Evolutionary conservation across 2,797 vertebrate genomes (phyloP).

Genomic region (Sebastes variabilis): DNA sequence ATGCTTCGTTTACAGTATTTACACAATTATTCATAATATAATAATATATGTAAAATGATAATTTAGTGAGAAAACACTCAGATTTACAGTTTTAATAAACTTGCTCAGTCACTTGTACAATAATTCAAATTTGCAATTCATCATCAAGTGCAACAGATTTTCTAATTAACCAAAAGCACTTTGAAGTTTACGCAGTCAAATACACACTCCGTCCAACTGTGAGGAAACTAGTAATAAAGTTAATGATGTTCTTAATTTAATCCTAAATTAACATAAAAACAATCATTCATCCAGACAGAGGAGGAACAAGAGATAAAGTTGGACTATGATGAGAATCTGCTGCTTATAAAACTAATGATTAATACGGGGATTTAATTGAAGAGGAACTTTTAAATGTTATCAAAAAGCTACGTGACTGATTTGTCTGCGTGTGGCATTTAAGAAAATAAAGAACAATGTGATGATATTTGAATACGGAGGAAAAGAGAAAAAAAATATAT

Average conservation of each 20-base stretch:
- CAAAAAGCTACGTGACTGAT: background rate
- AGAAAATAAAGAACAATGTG: background rate
- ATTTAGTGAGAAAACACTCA: background rate
- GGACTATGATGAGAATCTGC: background rate
- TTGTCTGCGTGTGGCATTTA: background rate
- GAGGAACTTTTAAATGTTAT: background rate
- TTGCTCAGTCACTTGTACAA: background rate
- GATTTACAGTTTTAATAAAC: background rate
- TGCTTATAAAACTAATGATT: background rate
- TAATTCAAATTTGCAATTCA: background rate
- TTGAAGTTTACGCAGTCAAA: background rate
- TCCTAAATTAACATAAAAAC: background rate
- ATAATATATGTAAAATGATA: background rate
- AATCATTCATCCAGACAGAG: background rate
- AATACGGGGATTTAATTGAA: background rate
- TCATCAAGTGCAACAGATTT: background rate
- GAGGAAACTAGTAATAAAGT: background rate
- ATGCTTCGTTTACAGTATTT: background rate
- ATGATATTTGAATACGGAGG: background rate
- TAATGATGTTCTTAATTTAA: conserved; percentile 6
- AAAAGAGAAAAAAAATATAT: background rate
- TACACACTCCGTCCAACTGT: background rate
- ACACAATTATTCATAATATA: background rate
- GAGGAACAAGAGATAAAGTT: background rate
- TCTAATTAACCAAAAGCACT: background rate